phyloP scores from a whole-genome alignment of 2,888 invertebrate species.

The Deroplatys truncata region DNA sequence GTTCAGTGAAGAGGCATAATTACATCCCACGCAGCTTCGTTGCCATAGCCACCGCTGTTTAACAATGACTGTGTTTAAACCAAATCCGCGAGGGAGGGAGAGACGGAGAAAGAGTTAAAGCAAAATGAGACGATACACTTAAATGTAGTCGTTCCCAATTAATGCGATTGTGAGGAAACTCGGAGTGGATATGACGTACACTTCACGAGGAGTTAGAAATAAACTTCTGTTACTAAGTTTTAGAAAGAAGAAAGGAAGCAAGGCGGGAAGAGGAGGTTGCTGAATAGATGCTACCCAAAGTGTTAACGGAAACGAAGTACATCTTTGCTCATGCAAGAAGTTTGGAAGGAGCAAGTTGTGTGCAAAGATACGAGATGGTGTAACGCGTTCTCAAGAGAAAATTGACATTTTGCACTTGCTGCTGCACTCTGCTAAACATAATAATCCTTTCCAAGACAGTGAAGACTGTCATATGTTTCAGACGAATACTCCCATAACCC shows the following conservation, averaged over 20 bases:
- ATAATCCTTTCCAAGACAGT: neutral
- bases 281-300: neutral
- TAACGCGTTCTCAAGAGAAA: neutral
- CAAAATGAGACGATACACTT: neutral
- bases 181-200: neutral
- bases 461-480: neutral
- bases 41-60: neutral
- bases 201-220: neutral
- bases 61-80: neutral
- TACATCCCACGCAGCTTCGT: neutral
- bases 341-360: neutral
- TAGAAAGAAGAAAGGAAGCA: neutral
- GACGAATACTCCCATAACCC: neutral
- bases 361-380: neutral
- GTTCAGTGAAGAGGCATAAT: neutral
- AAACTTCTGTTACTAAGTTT: neutral
- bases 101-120: neutral
- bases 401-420: neutral
- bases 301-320: neutral
- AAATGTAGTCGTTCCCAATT: conserved; percentile 12
- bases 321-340: neutral
- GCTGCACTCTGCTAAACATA: neutral
- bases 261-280: neutral
- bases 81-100: neutral
- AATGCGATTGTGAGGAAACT: neutral